Evolutionary conservation across 2,888 invertebrate species (phyloP).

Genomic region (Coleophora deauratella): DNA sequence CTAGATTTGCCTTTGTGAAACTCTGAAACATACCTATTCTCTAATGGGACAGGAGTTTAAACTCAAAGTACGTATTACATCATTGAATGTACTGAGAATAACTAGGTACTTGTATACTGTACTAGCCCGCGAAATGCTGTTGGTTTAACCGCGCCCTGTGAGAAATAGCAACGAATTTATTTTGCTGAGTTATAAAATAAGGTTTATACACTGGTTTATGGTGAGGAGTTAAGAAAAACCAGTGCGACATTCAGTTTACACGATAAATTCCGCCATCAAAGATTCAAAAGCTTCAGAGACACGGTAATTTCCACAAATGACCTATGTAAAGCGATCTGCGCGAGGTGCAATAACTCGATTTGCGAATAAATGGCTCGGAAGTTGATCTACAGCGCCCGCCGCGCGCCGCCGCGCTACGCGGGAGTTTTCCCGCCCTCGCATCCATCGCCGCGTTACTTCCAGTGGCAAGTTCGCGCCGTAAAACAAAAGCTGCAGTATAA

Average conservation of each 20-base stretch:
- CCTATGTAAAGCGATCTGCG: conserved; percentile 60
- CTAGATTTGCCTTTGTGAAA: conserved; percentile 62
- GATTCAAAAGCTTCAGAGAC: conserved; percentile 17
- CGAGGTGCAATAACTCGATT: conserved; percentile 70
- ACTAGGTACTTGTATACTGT: conserved; percentile 32
- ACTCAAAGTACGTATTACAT: conserved; percentile 51
- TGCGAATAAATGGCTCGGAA: conserved; percentile 68
- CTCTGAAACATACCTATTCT: conserved; percentile 49
- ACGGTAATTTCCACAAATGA: conserved; percentile 60
- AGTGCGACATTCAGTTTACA: neutral
- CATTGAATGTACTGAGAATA: conserved; percentile 24
- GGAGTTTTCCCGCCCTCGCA: conserved; percentile 36
- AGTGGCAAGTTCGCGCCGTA: conserved; percentile 32
- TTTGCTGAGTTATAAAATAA: conserved; percentile 47
- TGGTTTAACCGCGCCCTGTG: conserved; percentile 36
- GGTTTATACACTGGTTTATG: conserved; percentile 41
- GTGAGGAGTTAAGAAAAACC: conserved; percentile 44
- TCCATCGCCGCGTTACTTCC: conserved; percentile 52
- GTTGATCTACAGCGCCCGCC: conserved; percentile 54
- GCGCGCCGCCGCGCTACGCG: conserved; percentile 2
- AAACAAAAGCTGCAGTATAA: conserved; percentile 54
- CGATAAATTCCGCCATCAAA: conserved; percentile 20
- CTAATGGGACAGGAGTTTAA: conserved; percentile 56
- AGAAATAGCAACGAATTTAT: conserved; percentile 50
- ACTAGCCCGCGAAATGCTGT: conserved; percentile 28